Percentiles rank a stretch among this genome's conserved stretches.
These are phyloP conservation scores for Apteryx owenii DNA, from an alignment of 2,113 vertebrate genomes.

Conservation along the genomic window DNA sequence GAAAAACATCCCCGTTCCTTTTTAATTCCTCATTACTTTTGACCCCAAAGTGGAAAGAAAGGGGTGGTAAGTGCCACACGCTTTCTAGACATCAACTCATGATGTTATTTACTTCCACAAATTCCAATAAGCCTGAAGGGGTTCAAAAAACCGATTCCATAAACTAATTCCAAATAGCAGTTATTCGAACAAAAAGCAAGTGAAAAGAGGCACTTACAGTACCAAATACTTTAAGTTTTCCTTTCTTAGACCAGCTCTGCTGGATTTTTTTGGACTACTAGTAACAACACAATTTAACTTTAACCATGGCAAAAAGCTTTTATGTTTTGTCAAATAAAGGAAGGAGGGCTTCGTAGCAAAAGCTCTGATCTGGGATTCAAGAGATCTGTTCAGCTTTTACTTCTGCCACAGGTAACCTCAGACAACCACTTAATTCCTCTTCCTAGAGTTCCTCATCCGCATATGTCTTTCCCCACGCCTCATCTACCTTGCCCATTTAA, in stretches of 20 bases:
- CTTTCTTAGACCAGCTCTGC: neutral
- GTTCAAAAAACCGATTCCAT: neutral
- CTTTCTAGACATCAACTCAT: neutral
- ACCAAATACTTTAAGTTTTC: neutral
- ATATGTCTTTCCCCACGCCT: neutral
- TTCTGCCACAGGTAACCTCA: neutral
- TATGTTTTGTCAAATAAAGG: neutral
- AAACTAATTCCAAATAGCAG: slow-evolving; percentile 34
- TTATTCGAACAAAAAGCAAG: neutral
- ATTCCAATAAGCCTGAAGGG: neutral
- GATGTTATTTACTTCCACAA: neutral
- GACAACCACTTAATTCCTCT: neutral
- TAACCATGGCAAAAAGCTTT: neutral
- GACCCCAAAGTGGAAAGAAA: neutral
- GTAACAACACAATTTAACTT: neutral
- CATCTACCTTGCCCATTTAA: neutral
- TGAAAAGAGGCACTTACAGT: neutral
- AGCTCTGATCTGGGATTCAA: too few species aligned
- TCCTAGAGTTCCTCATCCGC: neutral
- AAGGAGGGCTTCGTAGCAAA: neutral
- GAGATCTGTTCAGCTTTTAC: neutral
- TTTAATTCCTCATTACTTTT: neutral
- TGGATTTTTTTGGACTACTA: neutral
- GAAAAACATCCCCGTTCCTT: neutral
- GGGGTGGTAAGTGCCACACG: neutral